These are phyloP conservation scores for Noctuana brunneofusca DNA, from an alignment of 2,888 invertebrate genomes.

Conservation along the genomic window DNA sequence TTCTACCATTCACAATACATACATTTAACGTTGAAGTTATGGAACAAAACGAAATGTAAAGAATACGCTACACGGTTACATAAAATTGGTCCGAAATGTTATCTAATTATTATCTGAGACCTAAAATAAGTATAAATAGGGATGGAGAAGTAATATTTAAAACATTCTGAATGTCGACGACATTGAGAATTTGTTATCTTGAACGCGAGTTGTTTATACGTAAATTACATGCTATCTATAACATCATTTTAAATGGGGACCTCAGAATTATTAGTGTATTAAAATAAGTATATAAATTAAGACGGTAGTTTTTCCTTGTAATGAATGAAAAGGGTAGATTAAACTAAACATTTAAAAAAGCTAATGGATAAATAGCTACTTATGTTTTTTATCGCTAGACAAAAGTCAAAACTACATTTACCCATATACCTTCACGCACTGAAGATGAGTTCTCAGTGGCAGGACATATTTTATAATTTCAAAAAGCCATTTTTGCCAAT, in stretches of 20 bases:
- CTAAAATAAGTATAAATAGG: constrained; percentile 35
- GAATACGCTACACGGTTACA: constrained; percentile 63
- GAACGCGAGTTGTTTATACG: neutral
- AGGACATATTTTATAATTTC: too few relatives aligned
- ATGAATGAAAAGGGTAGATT: too few relatives aligned
- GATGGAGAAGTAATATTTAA: neutral
- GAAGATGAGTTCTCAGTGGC: too few relatives aligned
- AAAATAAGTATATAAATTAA: too few relatives aligned
- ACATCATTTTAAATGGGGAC: neutral
- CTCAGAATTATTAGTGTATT: too few relatives aligned
- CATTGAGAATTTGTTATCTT: neutral
- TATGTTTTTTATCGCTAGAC: too few relatives aligned
- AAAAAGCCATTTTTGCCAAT: too few relatives aligned
- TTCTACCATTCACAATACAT: constrained; percentile 47
- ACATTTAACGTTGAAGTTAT: constrained; percentile 52
- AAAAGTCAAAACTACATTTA: too few relatives aligned
- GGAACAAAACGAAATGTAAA: constrained; percentile 43
- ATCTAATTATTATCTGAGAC: constrained; percentile 51
- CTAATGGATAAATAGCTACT: too few relatives aligned
- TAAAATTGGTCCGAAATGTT: constrained; percentile 78
- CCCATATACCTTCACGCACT: too few relatives aligned
- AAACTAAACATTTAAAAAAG: too few relatives aligned
- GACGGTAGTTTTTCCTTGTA: too few relatives aligned
- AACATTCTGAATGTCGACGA: neutral
- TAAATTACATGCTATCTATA: neutral